A percentile compares a stretch with the other conserved stretches of the same genome.
Evolutionary conservation across 1,140 invertebrate genomes (phyloP).

Genomic region (Cotesia typhae): DNA sequence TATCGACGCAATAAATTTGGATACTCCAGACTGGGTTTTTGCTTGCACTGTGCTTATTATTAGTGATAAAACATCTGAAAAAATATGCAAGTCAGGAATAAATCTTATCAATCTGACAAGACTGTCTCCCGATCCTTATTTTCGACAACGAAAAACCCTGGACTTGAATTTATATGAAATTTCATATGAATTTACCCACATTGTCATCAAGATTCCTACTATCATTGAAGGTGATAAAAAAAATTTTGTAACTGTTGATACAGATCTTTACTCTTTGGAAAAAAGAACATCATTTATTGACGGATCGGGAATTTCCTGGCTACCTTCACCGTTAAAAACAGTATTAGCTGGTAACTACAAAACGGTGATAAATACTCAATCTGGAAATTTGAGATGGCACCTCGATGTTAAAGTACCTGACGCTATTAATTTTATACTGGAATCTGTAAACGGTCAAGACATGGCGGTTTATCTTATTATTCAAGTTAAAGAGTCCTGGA

Average conservation of each 20-base stretch:
- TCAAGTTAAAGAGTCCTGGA: conserved; percentile 72
- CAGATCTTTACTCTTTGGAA: conserved; percentile 50
- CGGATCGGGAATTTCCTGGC: conserved; percentile 23
- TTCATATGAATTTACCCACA: conserved; percentile 71
- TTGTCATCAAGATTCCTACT: conserved; percentile 73
- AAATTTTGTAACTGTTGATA: conserved; percentile 44
- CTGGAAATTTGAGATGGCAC: conserved; percentile 51
- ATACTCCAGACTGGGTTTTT: conserved; percentile 77
- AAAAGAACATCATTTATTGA: conserved; percentile 41
- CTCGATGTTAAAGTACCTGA: conserved; percentile 47
- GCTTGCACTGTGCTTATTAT: conserved; percentile 69
- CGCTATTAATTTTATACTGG: conserved; percentile 48
- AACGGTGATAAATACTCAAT: conserved; percentile 35
- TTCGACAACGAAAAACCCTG: conserved; percentile 68
- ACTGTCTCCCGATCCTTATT: conserved; percentile 62
- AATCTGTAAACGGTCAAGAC: conserved; percentile 35
- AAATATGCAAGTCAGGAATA: conserved; percentile 68
- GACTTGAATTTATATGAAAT: conserved; percentile 72
- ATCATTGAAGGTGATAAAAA: conserved; percentile 43
- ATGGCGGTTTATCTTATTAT: conserved; percentile 68
- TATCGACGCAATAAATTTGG: conserved; percentile 71
- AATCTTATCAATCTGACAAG: conserved; percentile 73
- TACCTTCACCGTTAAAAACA: conserved; percentile 18
- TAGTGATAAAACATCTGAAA: conserved; percentile 53
- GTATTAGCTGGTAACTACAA: conserved; percentile 35